These are phyloP conservation scores for Palythoa grandiflora DNA, from an alignment of 92 coral and sea anemone genomes.

Conservation along the genomic window DNA sequence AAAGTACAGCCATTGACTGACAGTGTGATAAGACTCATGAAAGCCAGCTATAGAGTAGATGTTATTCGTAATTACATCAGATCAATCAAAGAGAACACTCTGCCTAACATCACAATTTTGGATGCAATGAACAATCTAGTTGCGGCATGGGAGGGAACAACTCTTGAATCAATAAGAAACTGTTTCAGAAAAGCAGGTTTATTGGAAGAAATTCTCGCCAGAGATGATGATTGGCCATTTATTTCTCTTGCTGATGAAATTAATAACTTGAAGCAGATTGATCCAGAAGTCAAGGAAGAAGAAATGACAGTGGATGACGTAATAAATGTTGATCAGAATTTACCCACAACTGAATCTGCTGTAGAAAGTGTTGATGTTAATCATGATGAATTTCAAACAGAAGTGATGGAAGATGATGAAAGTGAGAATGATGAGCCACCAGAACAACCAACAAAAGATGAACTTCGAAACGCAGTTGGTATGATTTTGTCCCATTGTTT, in stretches of 20 bases:
- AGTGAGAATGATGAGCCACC: slow-evolving; percentile 4
- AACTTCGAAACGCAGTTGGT: neutral
- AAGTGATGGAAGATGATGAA: neutral
- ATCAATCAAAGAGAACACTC: slow-evolving; percentile 32
- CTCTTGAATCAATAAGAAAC: slow-evolving; percentile 49
- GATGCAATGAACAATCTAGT: slow-evolving; percentile 51
- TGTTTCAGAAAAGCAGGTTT: slow-evolving; percentile 57
- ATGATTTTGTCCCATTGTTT: slow-evolving; percentile 1
- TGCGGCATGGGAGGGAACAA: slow-evolving; percentile 39
- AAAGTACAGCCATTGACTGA: slow-evolving; percentile 15
- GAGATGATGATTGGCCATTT: slow-evolving; percentile 44
- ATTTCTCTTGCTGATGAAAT: slow-evolving; percentile 41
- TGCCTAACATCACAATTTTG: slow-evolving; percentile 37
- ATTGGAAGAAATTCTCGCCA: slow-evolving; percentile 17
- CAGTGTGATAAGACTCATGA: slow-evolving; percentile 27
- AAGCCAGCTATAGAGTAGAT: slow-evolving; percentile 46
- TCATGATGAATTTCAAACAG: neutral
- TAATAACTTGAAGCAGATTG: slow-evolving; percentile 17
- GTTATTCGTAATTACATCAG: slow-evolving; percentile 39
- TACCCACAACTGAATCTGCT: slow-evolving; percentile 15
- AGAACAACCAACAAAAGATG: neutral
- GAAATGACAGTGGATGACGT: slow-evolving; percentile 5
- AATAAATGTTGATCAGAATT: slow-evolving; percentile 2
- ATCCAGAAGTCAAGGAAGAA: slow-evolving; percentile 34
- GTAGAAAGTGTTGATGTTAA: neutral